Conservation (phyloP, 2,113 vertebrate species). For the Acrocephalus arundinaceus region DNA sequence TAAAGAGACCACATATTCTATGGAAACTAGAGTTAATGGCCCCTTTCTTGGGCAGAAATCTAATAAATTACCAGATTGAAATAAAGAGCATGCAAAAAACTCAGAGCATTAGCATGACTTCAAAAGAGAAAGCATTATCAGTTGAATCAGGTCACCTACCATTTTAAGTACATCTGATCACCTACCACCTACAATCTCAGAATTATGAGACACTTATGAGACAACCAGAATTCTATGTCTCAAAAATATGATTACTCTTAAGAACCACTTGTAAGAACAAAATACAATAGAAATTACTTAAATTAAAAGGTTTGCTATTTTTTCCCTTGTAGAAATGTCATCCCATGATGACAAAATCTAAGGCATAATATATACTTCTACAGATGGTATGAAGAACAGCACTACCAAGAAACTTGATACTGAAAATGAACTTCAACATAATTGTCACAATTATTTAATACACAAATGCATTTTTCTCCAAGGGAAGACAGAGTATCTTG, state of each 20-base stretch:
- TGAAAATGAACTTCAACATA: background rate
- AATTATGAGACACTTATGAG: background rate
- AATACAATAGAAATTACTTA: background rate
- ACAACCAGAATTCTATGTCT: background rate
- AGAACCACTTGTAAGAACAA: background rate
- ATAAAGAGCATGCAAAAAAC: background rate
- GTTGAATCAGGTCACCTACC: background rate
- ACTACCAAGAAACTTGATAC: background rate
- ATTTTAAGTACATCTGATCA: background rate
- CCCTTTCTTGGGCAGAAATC: background rate
- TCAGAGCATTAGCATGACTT: background rate
- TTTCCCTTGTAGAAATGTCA: accelerated
- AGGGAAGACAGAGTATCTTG: background rate
- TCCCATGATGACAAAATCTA: background rate
- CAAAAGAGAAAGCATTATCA: background rate
- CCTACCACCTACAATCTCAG: background rate
- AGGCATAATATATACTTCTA: background rate
- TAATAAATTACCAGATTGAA: background rate
- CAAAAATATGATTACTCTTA: background rate
- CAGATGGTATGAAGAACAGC: background rate
- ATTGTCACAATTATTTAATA: background rate
- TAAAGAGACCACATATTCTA: background rate
- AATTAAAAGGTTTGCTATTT: background rate
- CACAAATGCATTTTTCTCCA: background rate
- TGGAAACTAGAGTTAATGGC: background rate